Percentiles rank a stretch among this genome's conserved stretches.
Evolutionary conservation across 2,113 vertebrate genomes (phyloP).

Genomic region (Ochotona curzoniae): DNA sequence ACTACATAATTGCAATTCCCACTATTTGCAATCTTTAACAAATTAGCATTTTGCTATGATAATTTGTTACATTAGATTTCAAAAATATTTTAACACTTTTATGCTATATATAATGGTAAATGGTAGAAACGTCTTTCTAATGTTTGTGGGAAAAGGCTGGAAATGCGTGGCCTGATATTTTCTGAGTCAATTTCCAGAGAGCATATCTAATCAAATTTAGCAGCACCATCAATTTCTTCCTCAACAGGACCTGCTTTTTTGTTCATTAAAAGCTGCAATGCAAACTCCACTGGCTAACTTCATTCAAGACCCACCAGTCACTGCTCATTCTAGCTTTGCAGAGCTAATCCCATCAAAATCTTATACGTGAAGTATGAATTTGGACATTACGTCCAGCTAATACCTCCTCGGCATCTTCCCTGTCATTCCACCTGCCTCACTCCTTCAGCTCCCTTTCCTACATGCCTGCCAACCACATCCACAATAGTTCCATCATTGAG

Average conservation of each 20-base stretch:
- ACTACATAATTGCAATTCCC: background rate
- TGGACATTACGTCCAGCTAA: background rate
- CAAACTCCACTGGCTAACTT: background rate
- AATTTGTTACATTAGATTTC: background rate
- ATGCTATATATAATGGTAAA: background rate
- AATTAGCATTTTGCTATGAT: background rate
- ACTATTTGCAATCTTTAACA: background rate
- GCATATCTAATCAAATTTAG: background rate
- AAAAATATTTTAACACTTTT: background rate
- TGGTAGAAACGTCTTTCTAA: background rate
- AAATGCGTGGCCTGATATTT: background rate
- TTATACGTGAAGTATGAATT: background rate
- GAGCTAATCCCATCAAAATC: background rate
- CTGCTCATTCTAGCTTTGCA: background rate
- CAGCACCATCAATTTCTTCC: background rate
- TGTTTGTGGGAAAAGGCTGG: background rate
- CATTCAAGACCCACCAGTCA: background rate
- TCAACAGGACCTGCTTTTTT: background rate
- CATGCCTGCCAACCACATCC: background rate
- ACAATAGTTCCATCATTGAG: background rate
- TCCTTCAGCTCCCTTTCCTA: background rate
- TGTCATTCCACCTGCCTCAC: background rate
- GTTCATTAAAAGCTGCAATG: background rate
- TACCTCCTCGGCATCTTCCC: background rate
- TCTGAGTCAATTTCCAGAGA: background rate